phyloP scores from a whole-genome alignment of 2,113 vertebrate species.

The Cisticola juncidis region DNA sequence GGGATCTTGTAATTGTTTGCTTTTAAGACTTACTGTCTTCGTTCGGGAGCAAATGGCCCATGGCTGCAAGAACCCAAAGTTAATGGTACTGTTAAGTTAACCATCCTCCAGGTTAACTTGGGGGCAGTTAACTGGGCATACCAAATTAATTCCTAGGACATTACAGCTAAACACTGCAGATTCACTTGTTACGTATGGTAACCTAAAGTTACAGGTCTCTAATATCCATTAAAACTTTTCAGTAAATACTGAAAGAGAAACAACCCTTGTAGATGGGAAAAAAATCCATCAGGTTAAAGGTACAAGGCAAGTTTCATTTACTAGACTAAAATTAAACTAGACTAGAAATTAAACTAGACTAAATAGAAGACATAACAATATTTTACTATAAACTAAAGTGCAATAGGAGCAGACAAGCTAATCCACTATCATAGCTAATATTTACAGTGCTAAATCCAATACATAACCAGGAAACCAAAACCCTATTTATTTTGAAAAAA shows the following conservation, averaged over 20 bases:
- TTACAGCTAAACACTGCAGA: background rate
- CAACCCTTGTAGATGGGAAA: background rate
- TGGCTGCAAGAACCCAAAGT: background rate
- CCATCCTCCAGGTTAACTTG: background rate
- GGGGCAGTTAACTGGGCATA: background rate
- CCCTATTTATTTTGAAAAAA: background rate
- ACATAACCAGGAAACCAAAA: background rate
- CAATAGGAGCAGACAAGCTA: background rate
- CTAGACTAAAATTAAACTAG: background rate
- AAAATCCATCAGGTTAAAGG: background rate
- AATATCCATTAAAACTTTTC: background rate
- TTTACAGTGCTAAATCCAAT: background rate
- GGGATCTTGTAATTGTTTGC: background rate
- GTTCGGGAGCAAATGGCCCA: background rate
- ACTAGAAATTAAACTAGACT: background rate
- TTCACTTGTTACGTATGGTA: background rate
- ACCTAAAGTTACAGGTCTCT: background rate
- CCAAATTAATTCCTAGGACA: background rate
- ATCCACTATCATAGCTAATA: background rate
- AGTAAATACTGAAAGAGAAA: background rate
- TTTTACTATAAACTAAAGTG: background rate
- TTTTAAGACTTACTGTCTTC: conserved; percentile 33
- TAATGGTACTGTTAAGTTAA: background rate
- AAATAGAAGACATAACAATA: background rate
- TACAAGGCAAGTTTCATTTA: background rate